Base-by-base conservation (phyloP, 2,888 invertebrate genomes). In the Hypolimnas misippus region DNA sequence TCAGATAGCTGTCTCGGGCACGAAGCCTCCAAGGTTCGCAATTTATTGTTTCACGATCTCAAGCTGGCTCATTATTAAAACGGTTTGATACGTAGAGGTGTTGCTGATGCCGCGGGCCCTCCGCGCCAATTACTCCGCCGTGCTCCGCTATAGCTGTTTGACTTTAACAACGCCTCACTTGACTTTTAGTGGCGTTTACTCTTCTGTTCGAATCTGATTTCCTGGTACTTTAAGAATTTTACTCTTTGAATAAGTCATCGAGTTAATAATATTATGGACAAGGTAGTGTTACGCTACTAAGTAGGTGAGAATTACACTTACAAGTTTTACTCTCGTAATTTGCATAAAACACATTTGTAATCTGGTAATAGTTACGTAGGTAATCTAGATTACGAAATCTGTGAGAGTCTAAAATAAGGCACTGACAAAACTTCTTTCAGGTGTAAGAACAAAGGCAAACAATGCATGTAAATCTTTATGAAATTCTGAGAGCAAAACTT, bases 21-120 rank as follows among this genome's bases (percentile, higher is more conserved):
- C 92, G 92, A 92, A 91, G 91, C 92, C 92, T 92, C 84, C 84
- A 83, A 92, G 92, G 87, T 86, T 91, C 82, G 91, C 91, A 92
- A 91, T 92, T 92, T 92, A 92, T 92, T 90, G 92, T 92, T 92
- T 91, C 92, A 92, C 91, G 92, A 92, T 92, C 89, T 88, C 86
- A 81, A 82, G 81, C 84, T 74, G 82, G 89, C 88, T 92, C 90
- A 91, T 92, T 92, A 92, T 92, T 92, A 92, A 92, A 92, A 91
- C 90, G 89, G 91, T 91, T 89, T 89, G 91, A 88, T 90, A 89
- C 88, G 88, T 89, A 81, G 86, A 92, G 92, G 92, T 92, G 92
- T 92, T 91, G 88, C 87, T 86, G 84, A 83, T 79, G 91, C 92
- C 90, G 62, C 78, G 66, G 91, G 91, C 87, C 71, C 78, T 82